Percentiles rank a stretch among this genome's conserved stretches.
These are phyloP conservation scores for Sphecodes monilicornis DNA, from an alignment of 2,888 invertebrate species.

Conservation along the genomic window DNA sequence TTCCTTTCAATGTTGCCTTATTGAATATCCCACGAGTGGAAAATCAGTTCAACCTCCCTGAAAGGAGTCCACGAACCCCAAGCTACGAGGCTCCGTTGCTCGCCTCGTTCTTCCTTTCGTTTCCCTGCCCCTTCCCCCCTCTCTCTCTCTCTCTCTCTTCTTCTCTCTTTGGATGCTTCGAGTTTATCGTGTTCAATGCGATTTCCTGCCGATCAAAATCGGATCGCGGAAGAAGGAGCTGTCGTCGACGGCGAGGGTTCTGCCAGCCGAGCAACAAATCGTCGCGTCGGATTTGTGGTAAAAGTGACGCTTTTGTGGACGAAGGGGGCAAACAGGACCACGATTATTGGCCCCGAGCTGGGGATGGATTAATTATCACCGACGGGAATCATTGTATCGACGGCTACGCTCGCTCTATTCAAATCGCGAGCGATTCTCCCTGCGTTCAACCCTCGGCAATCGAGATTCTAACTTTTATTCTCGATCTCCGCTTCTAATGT, in stretches of 20 bases:
- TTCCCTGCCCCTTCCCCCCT: constrained; percentile 44
- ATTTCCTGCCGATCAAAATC: constrained; percentile 81
- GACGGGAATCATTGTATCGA: constrained; percentile 10
- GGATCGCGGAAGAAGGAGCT: constrained; percentile 70
- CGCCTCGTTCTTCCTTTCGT: constrained; percentile 61
- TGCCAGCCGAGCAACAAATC: constrained; percentile 65
- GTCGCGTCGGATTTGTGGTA: constrained; percentile 57
- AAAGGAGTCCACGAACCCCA: constrained; percentile 75
- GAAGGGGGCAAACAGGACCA: background rate
- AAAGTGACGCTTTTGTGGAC: constrained; percentile 37
- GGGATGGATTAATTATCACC: background rate
- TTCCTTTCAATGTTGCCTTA: constrained; percentile 82
- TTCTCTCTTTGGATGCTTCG: constrained; percentile 60
- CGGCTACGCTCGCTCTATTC: background rate
- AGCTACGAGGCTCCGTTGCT: constrained; percentile 41
- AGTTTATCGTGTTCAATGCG: constrained; percentile 79
- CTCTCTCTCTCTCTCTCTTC: background rate
- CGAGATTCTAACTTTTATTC: background rate
- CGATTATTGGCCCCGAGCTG: background rate
- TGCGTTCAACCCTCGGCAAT: background rate
- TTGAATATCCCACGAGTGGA: constrained; percentile 83
- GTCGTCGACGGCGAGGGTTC: constrained; percentile 38
- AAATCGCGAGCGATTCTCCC: background rate
- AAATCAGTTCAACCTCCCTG: constrained; percentile 80
- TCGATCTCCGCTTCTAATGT: background rate